Evolutionary conservation across 2,888 invertebrate species (phyloP).

Genomic region (Leptinotarsa peninsularis): DNA sequence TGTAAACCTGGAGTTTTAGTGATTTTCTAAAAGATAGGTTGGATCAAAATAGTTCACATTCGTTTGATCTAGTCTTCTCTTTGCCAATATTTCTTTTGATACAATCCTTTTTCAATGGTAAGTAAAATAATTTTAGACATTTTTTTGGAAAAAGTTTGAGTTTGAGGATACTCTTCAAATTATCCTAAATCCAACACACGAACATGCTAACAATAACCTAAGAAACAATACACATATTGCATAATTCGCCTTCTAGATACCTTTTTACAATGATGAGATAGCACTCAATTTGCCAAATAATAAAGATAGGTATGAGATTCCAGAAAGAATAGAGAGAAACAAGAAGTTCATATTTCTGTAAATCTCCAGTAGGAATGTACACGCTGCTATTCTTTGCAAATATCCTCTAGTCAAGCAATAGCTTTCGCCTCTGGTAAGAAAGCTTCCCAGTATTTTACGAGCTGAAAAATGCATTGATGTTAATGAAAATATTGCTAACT

Average conservation of each 20-base stretch:
- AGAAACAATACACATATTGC: not conserved
- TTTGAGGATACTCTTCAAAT: too few species aligned
- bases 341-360: conserved; percentile 53
- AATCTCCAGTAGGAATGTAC: conserved; percentile 65
- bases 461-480: conserved; percentile 67
- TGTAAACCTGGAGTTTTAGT: too few species aligned
- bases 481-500: too few species aligned
- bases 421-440: conserved; percentile 96
- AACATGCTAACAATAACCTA: not conserved
- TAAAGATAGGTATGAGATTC: conserved; percentile 9
- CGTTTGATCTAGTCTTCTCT: too few species aligned
- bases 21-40: too few species aligned
- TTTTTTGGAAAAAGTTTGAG: too few species aligned
- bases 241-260: not conserved
- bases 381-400: conserved; percentile 63
- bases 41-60: too few species aligned
- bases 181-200: not conserved
- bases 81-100: too few species aligned
- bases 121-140: too few species aligned
- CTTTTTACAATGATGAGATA: conserved; percentile 11
- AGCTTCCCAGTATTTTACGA: conserved; percentile 95
- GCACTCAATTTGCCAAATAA: not conserved
- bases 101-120: too few species aligned
- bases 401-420: conserved; percentile 78
- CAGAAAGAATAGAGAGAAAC: conserved; percentile 24